phyloP scores from a whole-genome alignment of 2,113 vertebrate genomes.

The Raja brachyura region DNA sequence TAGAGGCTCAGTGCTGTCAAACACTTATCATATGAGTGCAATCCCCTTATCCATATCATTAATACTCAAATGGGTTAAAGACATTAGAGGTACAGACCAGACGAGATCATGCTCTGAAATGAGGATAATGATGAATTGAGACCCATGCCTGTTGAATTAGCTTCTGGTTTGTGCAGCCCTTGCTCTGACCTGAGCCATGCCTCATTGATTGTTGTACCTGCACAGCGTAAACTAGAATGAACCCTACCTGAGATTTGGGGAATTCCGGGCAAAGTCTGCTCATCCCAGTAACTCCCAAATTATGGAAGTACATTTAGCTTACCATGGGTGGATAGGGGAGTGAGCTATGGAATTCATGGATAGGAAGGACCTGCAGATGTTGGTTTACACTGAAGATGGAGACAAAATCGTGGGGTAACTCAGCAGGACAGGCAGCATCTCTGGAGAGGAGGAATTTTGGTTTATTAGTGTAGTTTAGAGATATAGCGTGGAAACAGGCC shows the following conservation, averaged over 20 bases:
- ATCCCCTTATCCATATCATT: no score
- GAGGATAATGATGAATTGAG: background rate
- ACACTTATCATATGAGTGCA: no score
- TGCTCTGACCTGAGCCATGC: background rate
- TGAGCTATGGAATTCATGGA: background rate
- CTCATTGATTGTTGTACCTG: background rate
- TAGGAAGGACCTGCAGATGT: no score
- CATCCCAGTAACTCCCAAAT: background rate
- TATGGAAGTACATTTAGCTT: background rate
- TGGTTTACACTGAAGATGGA: no score
- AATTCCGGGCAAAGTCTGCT: background rate
- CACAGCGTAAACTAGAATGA: background rate
- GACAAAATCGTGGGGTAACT: no score
- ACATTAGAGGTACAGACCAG: background rate
- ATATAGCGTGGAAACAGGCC: no score
- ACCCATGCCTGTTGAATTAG: no score
- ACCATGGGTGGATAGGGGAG: background rate
- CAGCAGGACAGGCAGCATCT: no score
- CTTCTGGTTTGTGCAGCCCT: background rate
- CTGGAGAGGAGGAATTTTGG: no score
- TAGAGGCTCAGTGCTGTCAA: no score
- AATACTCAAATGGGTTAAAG: no score
- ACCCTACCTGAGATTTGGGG: background rate
- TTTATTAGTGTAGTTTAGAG: no score
- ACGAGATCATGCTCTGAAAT: background rate